Base-by-base conservation (phyloP, 2,888 invertebrate genomes). In the Pyrgus malvae region DNA sequence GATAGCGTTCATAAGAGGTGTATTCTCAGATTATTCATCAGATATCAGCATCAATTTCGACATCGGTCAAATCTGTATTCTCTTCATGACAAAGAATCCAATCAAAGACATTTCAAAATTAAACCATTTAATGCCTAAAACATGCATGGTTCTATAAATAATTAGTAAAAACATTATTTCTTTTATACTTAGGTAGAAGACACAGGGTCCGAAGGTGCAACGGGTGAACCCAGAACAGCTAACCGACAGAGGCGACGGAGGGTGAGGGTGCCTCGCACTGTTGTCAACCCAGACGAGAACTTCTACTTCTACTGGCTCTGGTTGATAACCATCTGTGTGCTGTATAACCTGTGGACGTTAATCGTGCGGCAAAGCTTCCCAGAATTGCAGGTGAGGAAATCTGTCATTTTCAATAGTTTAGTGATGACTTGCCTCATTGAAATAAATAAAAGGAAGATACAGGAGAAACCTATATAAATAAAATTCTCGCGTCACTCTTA, bases 271-370 rank as follows among this genome's bases (percentile, higher is more conserved):
- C 95, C 96, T 1, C 91, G 94, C 49, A 93, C 94, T 17, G 97
- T 98, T 48, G 95, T 98, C 65, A 98, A 98, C 85, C 98, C 98
- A 0, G 98, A 98, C 86, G 97, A 97, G 74, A 97, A 97, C 84
- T 96, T 97, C 86, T 97, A 97, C 91, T 98, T 98, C 90, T 96
- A 97, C 84, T 98, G 98, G 98, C 78, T 98, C 66, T 95, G 97
- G 92, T 84, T 97, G 61, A 92, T 98, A 67, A 97, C 98, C 42
- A 82, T 94, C 63, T 97, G 97, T 79, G 96, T 98, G 66, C 92
- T 98, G 57, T 98, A 98, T 88, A 98, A 98, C 88, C 92, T 98
- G 65, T 98, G 98, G 98, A 96, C 98, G 23, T 92, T 97, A 61
- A 98, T 98, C 68, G 98, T 98, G 38, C 92, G 98, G 50, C 97